These are phyloP conservation scores for Squalus acanthias DNA, from an alignment of 2,797 vertebrate species.

Conservation along the genomic window DNA sequence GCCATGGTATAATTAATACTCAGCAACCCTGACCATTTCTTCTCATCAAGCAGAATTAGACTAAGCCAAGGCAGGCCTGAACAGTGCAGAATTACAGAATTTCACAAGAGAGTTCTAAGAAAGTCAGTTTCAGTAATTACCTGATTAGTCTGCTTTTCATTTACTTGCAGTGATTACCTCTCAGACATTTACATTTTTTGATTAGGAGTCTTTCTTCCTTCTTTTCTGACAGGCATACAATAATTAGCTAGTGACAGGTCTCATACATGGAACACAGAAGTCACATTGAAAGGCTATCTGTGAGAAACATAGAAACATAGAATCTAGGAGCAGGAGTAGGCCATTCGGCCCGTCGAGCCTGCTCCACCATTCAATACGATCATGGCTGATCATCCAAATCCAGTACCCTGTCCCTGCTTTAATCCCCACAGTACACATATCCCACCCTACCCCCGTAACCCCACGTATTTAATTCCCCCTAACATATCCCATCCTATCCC, in stretches of 20 bases:
- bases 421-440: too few relatives aligned
- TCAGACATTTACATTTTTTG: not conserved
- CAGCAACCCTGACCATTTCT: not conserved
- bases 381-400: too few relatives aligned
- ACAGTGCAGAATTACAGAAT: not conserved
- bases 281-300: not conserved
- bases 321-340: too few relatives aligned
- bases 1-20: not conserved
- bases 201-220: conserved; percentile 11
- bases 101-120: not conserved
- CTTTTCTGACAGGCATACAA: not conserved
- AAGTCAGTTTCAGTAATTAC: not conserved
- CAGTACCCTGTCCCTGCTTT: too few relatives aligned
- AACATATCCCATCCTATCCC: too few relatives aligned
- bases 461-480: too few relatives aligned
- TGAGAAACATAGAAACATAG: too few relatives aligned
- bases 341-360: too few relatives aligned
- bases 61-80: not conserved
- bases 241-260: not conserved
- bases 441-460: too few relatives aligned
- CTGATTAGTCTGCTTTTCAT: conserved; percentile 26
- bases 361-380: too few relatives aligned
- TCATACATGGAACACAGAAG: not conserved
- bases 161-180: not conserved
- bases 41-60: conserved; percentile 24